Evolutionary conservation across 2,888 invertebrate genomes (phyloP).

Genomic region (Hypomecis punctinalis): DNA sequence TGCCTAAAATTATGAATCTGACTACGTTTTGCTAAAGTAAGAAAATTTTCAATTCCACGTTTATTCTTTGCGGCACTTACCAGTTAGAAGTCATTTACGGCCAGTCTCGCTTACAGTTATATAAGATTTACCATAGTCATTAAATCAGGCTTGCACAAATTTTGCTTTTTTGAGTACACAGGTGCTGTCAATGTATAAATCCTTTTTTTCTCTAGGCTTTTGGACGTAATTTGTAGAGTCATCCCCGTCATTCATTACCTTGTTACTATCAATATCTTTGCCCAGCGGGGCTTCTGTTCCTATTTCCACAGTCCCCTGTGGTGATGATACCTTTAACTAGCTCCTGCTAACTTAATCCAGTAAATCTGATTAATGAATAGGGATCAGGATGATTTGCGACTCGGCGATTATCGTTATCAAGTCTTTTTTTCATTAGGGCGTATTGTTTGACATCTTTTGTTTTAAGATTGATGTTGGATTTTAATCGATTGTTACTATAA

Average conservation of each 20-base stretch:
- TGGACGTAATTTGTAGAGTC: neutral
- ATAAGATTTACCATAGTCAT: no score
- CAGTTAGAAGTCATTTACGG: no score
- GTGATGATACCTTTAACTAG: slow-evolving; percentile 49
- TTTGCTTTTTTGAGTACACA: no score
- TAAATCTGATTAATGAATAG: slow-evolving; percentile 44
- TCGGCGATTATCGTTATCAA: slow-evolving; percentile 20
- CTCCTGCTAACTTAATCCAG: slow-evolving; percentile 42
- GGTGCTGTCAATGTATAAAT: no score
- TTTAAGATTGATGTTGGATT: no score
- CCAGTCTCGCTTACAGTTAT: no score
- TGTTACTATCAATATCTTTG: slow-evolving; percentile 45
- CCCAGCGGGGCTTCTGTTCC: slow-evolving; percentile 38
- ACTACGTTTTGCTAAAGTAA: no score
- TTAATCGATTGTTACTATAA: neutral
- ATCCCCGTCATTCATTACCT: slow-evolving; percentile 34
- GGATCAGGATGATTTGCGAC: slow-evolving; percentile 25
- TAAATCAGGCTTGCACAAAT: no score
- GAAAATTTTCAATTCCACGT: no score
- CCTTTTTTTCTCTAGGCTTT: neutral
- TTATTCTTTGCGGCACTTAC: no score
- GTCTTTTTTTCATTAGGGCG: slow-evolving; percentile 8
- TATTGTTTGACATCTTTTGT: neutral
- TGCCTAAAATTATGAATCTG: no score
- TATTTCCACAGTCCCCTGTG: slow-evolving; percentile 40